Conservation (phyloP, 2,888 invertebrate genomes). For the Crioceris asparagi region DNA sequence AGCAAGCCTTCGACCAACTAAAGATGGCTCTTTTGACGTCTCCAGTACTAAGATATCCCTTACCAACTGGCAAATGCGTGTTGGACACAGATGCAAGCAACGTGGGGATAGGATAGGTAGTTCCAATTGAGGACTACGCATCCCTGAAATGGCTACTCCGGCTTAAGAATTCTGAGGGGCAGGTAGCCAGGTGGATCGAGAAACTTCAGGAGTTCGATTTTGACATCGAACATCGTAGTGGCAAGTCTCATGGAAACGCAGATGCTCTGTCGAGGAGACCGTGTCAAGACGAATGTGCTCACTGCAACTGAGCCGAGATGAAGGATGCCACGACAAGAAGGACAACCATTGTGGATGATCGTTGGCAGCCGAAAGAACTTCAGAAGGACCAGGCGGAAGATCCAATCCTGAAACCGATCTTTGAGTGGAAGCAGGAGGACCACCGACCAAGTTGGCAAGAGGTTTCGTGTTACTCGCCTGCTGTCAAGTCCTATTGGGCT, state of each 20-base stretch:
- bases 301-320: slow-evolving; percentile 3
- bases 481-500: slow-evolving; percentile 2
- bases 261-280: slow-evolving; percentile 14
- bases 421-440: neutral
- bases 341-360: neutral
- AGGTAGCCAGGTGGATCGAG: slow-evolving; percentile 28
- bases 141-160: slow-evolving; percentile 26
- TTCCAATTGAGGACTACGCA: slow-evolving; percentile 24
- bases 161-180: slow-evolving; percentile 28
- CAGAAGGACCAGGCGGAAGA: neutral
- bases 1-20: no score
- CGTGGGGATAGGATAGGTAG: slow-evolving; percentile 7
- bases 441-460: slow-evolving; percentile 3
- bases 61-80: neutral
- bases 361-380: neutral
- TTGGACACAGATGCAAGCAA: slow-evolving; percentile 10
- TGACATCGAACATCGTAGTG: slow-evolving; percentile 12
- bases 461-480: neutral
- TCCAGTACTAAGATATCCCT: no score
- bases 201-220: slow-evolving; percentile 21
- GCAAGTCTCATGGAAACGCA: slow-evolving; percentile 7
- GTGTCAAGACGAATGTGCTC: slow-evolving; percentile 10
- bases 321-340: neutral
- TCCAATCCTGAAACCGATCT: neutral
- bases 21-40: no score